A percentile compares a stretch with the other conserved stretches of the same genome.
phyloP scores from a whole-genome alignment of 2,888 invertebrate genomes.

The Cephalotes varians region DNA sequence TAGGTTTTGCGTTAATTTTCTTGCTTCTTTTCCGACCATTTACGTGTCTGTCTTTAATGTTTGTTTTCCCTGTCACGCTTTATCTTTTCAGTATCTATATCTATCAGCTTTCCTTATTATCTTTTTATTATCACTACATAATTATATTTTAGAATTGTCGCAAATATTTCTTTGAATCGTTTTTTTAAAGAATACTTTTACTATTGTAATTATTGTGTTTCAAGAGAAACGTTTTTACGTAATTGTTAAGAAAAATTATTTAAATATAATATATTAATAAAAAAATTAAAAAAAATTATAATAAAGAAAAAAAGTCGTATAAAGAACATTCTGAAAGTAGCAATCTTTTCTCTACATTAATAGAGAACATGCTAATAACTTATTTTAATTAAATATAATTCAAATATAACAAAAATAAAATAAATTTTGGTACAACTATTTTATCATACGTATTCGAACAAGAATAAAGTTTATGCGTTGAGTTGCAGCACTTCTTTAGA shows the following conservation, averaged over 20 bases:
- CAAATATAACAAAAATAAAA: background rate
- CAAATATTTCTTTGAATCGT: background rate
- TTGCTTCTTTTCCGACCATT: background rate
- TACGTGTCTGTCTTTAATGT: background rate
- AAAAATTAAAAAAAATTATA: background rate
- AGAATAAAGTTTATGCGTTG: background rate
- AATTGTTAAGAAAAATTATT: background rate
- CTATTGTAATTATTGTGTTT: background rate
- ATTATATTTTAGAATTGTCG: background rate
- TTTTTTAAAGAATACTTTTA: conserved; percentile 11
- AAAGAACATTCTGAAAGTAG: background rate
- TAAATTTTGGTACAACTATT: background rate
- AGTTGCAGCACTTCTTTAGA: background rate
- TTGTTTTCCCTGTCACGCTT: background rate
- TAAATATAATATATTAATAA: background rate
- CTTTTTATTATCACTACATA: background rate
- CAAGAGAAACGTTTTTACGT: background rate
- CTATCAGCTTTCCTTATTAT: background rate
- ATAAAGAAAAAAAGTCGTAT: background rate
- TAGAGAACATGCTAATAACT: background rate
- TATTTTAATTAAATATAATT: background rate
- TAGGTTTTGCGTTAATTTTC: conserved; percentile 14
- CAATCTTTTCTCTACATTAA: background rate
- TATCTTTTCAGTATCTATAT: background rate
- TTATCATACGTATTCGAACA: background rate